Evolutionary conservation across 2,113 vertebrate species (phyloP), one percentile per base, ranked within the genome.

Genomic region (Dunckerocampus dactyliophorus): DNA sequence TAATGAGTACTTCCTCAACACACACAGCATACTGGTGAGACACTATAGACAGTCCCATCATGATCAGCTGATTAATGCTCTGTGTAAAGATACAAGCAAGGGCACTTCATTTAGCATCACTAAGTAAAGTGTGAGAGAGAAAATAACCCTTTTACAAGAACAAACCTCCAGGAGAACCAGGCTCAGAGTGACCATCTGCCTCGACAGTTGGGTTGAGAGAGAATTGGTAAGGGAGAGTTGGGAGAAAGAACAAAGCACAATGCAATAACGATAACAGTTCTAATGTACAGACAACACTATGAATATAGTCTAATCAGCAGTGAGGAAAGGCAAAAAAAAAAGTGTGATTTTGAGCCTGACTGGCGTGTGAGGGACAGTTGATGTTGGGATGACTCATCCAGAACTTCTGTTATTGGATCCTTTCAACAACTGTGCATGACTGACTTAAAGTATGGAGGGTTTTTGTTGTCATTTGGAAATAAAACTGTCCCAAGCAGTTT

Each of bases 1-100:
- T 79, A 82, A 80, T 76, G 79, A 77, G 71, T 62, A 71, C 75
- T 82, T 80, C 76, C 75, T 77, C 63, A 60, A 72, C 46, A 71
- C 76, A 70, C 66, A 62, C 39, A 58, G 56, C 70, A 73, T 61
- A 75, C 76, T 67, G 66, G 59, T 42, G 17, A 57, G 67, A 69
- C 58, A 65, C 65, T 57, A 72, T 39, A 54, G 71, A 80, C 73
- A 71, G 63, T 37, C 64, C 31, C 66, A 61, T 65, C 76, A 64
- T 9, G 19, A 74, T 54, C 68, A 65, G 55, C 65, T 65, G 71
- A 81, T 65, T 72, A 61, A 74, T 78, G 65, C 46, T 67, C 56
- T 59, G 48, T 49, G 55, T 51, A 48, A 52, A 68, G 37, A 37
- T 12, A 37, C 53, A 37, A 55, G 31, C 31, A 11, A 37, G 12